A percentile compares a stretch with the other conserved stretches of the same genome.
phyloP scores from a whole-genome alignment of 2,113 vertebrate species.

The Oxyura jamaicensis region DNA sequence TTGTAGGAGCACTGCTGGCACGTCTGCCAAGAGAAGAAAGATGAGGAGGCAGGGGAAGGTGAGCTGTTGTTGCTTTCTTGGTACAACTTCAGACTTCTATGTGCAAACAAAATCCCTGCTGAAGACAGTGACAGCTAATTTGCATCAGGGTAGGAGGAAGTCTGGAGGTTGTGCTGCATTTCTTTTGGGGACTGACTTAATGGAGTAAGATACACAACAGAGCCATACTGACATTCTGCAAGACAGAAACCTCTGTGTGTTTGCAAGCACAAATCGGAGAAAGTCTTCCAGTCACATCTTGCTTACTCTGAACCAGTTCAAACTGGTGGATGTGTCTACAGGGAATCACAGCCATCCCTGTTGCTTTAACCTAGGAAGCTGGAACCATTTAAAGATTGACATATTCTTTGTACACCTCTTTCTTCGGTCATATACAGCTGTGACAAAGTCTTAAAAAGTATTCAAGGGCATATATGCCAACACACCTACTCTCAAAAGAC shows the following conservation, averaged over 20 bases:
- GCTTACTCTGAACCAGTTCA: neutral
- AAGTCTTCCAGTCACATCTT: neutral
- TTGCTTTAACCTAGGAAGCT: neutral
- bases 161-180: accelerated
- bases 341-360: neutral
- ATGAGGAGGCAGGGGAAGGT: neutral
- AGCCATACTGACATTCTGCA: neutral
- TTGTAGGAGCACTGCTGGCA: neutral
- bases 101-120: neutral
- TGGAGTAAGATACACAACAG: neutral
- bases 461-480: neutral
- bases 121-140: neutral
- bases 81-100: neutral
- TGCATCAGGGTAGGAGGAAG: neutral
- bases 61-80: neutral
- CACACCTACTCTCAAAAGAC: neutral
- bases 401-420: neutral
- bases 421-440: neutral
- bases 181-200: neutral
- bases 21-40: neutral
- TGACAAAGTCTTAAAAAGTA: neutral
- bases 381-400: neutral
- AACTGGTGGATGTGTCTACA: accelerated
- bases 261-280: neutral
- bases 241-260: neutral